Evolutionary conservation across 2,888 invertebrate genomes (phyloP), one percentile per base, ranked within the genome.

Genomic region (Chymomyza procnemis): DNA sequence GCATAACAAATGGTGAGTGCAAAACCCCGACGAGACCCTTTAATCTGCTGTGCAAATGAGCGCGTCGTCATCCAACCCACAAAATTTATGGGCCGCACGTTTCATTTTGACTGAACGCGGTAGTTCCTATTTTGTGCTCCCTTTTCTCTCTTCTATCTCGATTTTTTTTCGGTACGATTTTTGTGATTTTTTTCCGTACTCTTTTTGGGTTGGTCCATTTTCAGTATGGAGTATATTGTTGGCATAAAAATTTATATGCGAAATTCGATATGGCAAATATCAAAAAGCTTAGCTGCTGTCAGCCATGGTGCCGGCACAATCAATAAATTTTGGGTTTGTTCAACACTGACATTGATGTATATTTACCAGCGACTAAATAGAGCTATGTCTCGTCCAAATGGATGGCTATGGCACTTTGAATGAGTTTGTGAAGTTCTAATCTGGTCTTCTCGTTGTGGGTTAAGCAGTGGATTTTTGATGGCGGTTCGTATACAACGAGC

Each of bases 1-100:
- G 82, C 78, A 76, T 74, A 71, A 71, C 71, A 75, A 79, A 81
- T 78, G 76, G 80, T 54, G 69, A 69, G 79, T 71, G 79, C 67
- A 83, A 82, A 85, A 75, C 74, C 86, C 75, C 81, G 84, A 74
- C 86, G 84, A 85, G 86, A 83, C 84, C 81, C 83, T 79, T 83
- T 83, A 83, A 83, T 86, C 83, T 81, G 69, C 68, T 79, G 81
- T 79, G 79, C 81, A 83, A 86, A 86, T 84, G 84, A 79, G 79
- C 71, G 73, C 69, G 61, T 66, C 26, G 18, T 9, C 14, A 21
- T 50, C 18, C 70, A 64, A 60, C 76, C 71, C 62, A 65, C 62
- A 50, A 76, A 81, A 83, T 83, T 86, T 83, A 83, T 86, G 85
- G 78, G 69, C 79, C 67, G 57, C 65, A 69, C 67, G 71, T 72